Base-by-base conservation (phyloP, 2,888 invertebrate genomes). In the Venustoraphidia nigricollis region DNA sequence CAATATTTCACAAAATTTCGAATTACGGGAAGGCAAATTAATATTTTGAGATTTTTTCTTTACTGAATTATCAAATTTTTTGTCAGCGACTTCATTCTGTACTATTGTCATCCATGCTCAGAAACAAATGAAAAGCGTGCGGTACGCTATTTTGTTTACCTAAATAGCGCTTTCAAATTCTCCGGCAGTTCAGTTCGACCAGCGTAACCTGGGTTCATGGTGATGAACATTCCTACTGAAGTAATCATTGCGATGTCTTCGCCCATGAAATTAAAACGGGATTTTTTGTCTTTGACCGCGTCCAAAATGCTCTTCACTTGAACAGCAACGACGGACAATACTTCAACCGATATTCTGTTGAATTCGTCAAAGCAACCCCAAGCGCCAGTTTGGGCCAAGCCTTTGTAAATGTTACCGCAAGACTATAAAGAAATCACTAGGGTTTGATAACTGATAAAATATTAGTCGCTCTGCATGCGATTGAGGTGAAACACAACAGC, bases 291-390 rank as follows among this genome's bases (percentile, higher is more conserved):
- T 63, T 88, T 87, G 50, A 95, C 85, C 9, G 93, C 92, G 63
- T 95, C 93, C 51, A 85, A 75, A 17, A 89, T 82, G 48, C 74
- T 75, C 63, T 88, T 89, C 1, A 91, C 93, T 70, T 95, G 95
- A 0, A 94, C 94, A 0, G 94, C 91, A 1, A 95, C 92, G 10
- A 95, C 95, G 37, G 94, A 95, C 50, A 95, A 66, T 50, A 95
- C 95, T 68, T 95, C 94, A 1, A 95, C 87, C 0, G 93, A 85
- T 58, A 95, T 95, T 49, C 94, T 76, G 67, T 95, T 95, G 66
- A 95, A 95, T 66, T 95, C 94, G 62, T 95, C 94, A 64, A 95
- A 95, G 63, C 95, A 95, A 36, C 94, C 94, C 94, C 94, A 94
- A 9, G 92, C 89, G 1, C 94, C 94, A 13, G 93, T 92, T 70